phyloP scores from a whole-genome alignment of 2,797 vertebrate species.

The Clarias platycephalus region DNA sequence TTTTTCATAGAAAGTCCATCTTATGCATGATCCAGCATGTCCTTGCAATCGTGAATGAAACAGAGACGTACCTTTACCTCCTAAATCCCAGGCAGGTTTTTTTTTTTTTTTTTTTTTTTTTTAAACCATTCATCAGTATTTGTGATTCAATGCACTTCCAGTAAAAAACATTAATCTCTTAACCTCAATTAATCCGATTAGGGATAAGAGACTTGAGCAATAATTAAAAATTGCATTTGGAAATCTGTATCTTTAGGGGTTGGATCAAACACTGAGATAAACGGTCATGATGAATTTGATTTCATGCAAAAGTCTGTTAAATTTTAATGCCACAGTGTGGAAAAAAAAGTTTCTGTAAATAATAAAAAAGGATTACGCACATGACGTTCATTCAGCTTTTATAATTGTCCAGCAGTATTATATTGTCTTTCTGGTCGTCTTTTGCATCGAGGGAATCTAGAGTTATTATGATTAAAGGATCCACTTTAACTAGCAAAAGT shows the following conservation, averaged over 20 bases:
- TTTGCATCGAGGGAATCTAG: neutral
- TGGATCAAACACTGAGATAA: too few species aligned
- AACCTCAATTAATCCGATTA: neutral
- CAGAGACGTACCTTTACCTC: neutral
- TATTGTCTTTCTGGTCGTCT: neutral
- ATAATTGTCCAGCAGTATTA: neutral
- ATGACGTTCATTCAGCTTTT: neutral
- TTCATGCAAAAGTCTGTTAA: neutral
- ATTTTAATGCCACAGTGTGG: neutral
- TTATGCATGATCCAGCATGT: slow-evolving; percentile 4
- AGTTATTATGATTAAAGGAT: neutral
- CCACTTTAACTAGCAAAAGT: neutral
- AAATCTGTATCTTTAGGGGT: neutral
- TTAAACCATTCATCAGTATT: neutral
- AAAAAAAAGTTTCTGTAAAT: neutral
- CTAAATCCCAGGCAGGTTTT: neutral
- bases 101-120: neutral
- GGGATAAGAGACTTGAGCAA: neutral
- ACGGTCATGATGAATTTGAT: neutral
- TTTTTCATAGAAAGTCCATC: slow-evolving; percentile 1
- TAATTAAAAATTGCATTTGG: neutral
- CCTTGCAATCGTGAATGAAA: neutral
- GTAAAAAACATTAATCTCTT: neutral
- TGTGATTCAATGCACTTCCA: neutral
- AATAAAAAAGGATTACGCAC: neutral